Conservation (phyloP, 1,140 invertebrate species). For the Neuroterus valhalla region DNA sequence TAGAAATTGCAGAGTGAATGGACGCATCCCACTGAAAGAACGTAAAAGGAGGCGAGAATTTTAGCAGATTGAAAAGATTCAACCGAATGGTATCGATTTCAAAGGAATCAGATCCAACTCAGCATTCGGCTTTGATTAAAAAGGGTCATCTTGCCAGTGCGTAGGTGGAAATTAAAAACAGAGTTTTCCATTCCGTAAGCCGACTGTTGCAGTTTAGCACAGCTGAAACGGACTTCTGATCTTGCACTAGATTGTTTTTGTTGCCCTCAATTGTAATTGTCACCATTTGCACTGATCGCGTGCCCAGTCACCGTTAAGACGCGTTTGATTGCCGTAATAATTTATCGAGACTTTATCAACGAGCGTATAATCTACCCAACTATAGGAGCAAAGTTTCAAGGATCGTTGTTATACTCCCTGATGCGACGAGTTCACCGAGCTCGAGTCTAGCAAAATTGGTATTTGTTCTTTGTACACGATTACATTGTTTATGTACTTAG, state of each 20-base stretch:
- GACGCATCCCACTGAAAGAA: not conserved
- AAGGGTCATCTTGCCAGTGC: not conserved
- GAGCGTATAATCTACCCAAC: not conserved
- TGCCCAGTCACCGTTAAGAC: not conserved
- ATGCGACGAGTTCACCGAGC: not conserved
- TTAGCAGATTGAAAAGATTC: slow-evolving; percentile 1
- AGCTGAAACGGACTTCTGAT: not conserved
- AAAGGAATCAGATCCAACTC: not conserved
- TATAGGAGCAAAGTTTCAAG: slow-evolving; percentile 5
- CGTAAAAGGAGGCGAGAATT: not conserved
- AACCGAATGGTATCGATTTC: slow-evolving; percentile 19
- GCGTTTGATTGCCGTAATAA: slow-evolving; percentile 7
- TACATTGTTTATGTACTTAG: not conserved
- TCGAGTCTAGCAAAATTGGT: not conserved
- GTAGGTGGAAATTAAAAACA: not conserved
- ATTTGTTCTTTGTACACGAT: not conserved
- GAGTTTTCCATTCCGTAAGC: not conserved
- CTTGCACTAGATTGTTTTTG: not conserved
- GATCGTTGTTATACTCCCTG: slow-evolving; percentile 9
- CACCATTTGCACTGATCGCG: not conserved
- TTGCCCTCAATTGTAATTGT: slow-evolving; percentile 1
- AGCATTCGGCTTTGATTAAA: slow-evolving; percentile 21
- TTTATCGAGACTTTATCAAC: slow-evolving; percentile 16
- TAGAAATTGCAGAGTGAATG: not conserved
- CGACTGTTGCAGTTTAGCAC: not conserved